Evolutionary conservation across 2,888 invertebrate species (phyloP), one percentile per base, ranked within the genome.

Genomic region (Acheta domesticus): DNA sequence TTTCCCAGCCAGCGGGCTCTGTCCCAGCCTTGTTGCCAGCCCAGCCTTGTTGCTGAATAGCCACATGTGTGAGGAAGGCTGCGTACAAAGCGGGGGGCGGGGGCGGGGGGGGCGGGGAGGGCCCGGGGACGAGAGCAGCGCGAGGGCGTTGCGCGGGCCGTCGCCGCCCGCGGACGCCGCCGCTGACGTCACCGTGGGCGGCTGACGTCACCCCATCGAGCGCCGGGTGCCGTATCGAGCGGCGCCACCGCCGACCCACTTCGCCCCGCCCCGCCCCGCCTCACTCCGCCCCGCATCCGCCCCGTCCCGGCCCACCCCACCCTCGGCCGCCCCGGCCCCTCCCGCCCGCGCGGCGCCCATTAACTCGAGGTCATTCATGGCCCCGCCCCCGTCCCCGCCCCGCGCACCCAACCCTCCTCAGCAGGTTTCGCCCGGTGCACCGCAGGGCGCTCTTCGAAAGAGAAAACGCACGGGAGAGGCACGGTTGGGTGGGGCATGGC

Each of bases 361-460:
- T 62, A 62, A 62, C 62, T 19, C 62, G 62, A 62, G 62, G 62
- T 62, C 62, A 62, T 62, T 62, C 62, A 62, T 62, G 62, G 62
- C 62, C n/a, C 62, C 16, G 62, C 62, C n/a, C 62, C n/a, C 62
- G 62, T 16, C 62, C 62, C 14, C 62, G 5, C 62, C 62, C 12
- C 62, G 62, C 62, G 62, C 62, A 16, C 19, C 62, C 62, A 12
- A n/a, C 2, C 62, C 14, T 62, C 62, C 62, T 8, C 36, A 5
- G 5, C 36, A 36, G 36, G 36, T 36, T 36, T 5, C 36, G 36
- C 36, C 36, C 8, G 36, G 36, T 36, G 36, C 36, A 36, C 8
- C 36, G 8, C 36, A 36, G 36, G 36, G 36, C 5, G 4, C 36
- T 36, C 36, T 36, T 36, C 36, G 36, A 36, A 36, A 36, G 36